A percentile compares a stretch with the other conserved stretches of the same genome.
Conservation (phyloP, 2,113 vertebrate species). For the Cyanistes caeruleus region DNA sequence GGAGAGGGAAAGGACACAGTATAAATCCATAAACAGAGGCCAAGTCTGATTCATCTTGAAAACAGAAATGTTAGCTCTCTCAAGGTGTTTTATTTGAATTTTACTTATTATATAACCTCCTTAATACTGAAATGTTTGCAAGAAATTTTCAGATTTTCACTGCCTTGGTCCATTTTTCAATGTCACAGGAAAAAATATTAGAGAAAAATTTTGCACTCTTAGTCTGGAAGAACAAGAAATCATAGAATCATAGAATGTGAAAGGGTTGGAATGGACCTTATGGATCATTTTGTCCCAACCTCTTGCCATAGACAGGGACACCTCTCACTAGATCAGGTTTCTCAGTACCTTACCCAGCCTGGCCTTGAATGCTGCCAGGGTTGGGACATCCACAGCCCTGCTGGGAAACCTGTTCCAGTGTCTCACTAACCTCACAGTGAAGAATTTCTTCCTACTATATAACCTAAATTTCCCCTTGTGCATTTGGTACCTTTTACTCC, state of each 20-base stretch:
- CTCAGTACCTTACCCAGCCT: background rate
- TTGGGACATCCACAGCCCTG: background rate
- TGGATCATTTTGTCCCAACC: background rate
- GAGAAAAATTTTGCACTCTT: background rate
- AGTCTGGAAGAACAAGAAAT: background rate
- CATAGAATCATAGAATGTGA: background rate
- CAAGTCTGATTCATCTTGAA: background rate
- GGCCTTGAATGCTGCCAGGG: background rate
- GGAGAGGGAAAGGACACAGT: background rate
- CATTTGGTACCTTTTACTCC: background rate
- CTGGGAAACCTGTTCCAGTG: background rate
- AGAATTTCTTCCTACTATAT: background rate
- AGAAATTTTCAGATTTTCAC: background rate
- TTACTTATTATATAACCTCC: background rate
- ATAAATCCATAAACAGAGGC: background rate
- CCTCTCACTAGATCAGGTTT: background rate
- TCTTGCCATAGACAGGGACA: rapidly evolving
- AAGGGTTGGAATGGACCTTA: background rate
- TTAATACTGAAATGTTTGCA: background rate
- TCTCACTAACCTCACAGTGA: background rate
- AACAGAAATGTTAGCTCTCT: background rate
- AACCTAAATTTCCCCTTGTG: background rate
- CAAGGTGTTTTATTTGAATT: background rate
- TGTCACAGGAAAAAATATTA: background rate
- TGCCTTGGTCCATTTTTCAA: background rate